Evolutionary conservation across 2,113 vertebrate genomes (phyloP), one percentile per base, ranked within the genome.

Genomic region (Eleginops maclovinus): DNA sequence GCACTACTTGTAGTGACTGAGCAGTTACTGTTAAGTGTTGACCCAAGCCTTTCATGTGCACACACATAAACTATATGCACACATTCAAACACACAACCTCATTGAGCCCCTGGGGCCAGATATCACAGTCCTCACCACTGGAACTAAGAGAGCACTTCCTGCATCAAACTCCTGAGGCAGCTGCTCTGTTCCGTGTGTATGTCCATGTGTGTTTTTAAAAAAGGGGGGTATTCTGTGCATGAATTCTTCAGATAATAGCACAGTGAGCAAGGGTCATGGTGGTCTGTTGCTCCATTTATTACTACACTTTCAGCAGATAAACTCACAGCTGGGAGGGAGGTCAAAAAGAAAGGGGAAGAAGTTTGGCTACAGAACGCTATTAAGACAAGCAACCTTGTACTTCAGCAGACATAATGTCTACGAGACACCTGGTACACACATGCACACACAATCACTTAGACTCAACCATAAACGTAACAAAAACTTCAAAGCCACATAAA

Each of bases 61-160:
- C 72, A 58, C 74, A 67, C 50, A 69, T 28, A 51, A 47, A 24
- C 36, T 15, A 68, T 36, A 15, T 19, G 2, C 49, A 63, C 71
- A 72, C 71, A 85, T 72, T 72, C 56, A 87, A 75, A 84, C 70
- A 62, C 85, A 71, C 77, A 83, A 0, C 79, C 83, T 86, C 50
- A 68, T 72, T 77, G 79, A 89, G 78, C 79, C 91, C 85, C 75
- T 12, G 75, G 81, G 91, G 93, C 82, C 64, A 91, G 86, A 93
- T 94, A 93, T 91, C 89, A 84, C 85, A 83, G 88, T 51, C 82
- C 82, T 88, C 80, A 58, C 83, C 83, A 86, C 85, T 91, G 89
- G 91, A 93, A 93, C 93, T 93, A 94, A 95, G 93, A 92, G 88
- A 92, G 85, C 61, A 84, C 91, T 94, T 94, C 92, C 93, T 93